A percentile compares a stretch with the other conserved stretches of the same genome.
Evolutionary conservation across 2,888 invertebrate species (phyloP).

Genomic region (Nomada flava): DNA sequence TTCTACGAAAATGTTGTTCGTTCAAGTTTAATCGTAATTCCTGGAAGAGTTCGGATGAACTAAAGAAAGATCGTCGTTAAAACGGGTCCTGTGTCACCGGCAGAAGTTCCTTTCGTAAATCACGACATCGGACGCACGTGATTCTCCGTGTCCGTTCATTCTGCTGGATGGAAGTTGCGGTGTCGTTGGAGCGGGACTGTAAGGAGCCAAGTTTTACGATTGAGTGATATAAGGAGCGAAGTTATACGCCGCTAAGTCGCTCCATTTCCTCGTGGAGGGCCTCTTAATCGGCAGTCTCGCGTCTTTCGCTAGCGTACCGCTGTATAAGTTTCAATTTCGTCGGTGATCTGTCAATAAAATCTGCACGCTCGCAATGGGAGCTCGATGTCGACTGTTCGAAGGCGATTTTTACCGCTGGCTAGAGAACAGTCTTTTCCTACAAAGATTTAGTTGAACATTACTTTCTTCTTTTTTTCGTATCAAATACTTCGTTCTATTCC

Average conservation of each 20-base stretch:
- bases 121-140: constrained; percentile 25
- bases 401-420: neutral
- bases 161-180: constrained; percentile 14
- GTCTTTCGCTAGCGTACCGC: neutral
- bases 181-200: constrained; percentile 44
- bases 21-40: neutral
- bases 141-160: constrained; percentile 21
- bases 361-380: constrained; percentile 18
- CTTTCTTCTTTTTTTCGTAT: neutral
- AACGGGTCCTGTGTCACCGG: neutral
- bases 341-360: constrained; percentile 54
- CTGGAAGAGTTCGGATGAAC: neutral
- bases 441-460: neutral
- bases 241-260: constrained; percentile 45
- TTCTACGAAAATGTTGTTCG: neutral
- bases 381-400: neutral
- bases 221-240: constrained; percentile 55
- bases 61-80: constrained; percentile 13
- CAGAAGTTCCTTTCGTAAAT: constrained; percentile 39
- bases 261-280: constrained; percentile 33
- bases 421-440: too few relatives aligned
- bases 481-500: neutral
- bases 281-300: constrained; percentile 52
- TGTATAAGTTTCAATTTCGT: constrained; percentile 49
- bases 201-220: constrained; percentile 57